Evolutionary conservation across 2,888 invertebrate genomes (phyloP).

Genomic region (Limnephilus rhombicus): DNA sequence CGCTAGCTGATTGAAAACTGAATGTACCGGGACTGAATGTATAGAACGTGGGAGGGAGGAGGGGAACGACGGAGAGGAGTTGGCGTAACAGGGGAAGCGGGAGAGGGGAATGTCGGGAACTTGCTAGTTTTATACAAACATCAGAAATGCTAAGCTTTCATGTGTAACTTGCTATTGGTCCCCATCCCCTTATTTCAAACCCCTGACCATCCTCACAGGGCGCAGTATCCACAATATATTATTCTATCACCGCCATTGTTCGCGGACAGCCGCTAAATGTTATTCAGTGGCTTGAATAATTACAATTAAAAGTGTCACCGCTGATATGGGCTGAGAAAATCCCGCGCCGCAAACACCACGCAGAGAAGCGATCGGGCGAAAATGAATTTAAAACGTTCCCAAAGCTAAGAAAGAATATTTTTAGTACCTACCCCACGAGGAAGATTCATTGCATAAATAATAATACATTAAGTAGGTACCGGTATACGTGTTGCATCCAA

Average conservation of each 20-base stretch:
- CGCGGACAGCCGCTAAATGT: slow-evolving; percentile 57
- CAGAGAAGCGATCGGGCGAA: background rate
- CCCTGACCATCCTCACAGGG: slow-evolving; percentile 22
- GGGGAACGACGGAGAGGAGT: too few relatives aligned
- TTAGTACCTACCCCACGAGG: background rate
- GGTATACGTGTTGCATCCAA: too few relatives aligned
- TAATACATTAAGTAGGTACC: background rate
- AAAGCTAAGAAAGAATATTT: background rate
- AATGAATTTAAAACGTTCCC: background rate
- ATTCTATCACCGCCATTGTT: slow-evolving; percentile 57
- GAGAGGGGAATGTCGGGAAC: too few relatives aligned
- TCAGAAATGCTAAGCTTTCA: background rate
- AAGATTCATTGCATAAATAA: background rate
- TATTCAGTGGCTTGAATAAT: slow-evolving; percentile 52
- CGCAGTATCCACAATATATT: slow-evolving; percentile 47
- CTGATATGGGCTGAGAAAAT: slow-evolving; percentile 32
- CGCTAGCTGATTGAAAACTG: too few relatives aligned
- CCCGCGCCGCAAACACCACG: slow-evolving; percentile 10
- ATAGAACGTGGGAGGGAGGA: too few relatives aligned
- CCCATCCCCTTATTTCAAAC: background rate
- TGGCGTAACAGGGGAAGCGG: too few relatives aligned
- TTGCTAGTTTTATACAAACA: too few relatives aligned
- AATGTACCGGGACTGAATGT: too few relatives aligned
- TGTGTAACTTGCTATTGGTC: background rate
- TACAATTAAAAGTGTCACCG: slow-evolving; percentile 52